Conservation (phyloP, 2,113 vertebrate species). For the Prunella himalayana region DNA sequence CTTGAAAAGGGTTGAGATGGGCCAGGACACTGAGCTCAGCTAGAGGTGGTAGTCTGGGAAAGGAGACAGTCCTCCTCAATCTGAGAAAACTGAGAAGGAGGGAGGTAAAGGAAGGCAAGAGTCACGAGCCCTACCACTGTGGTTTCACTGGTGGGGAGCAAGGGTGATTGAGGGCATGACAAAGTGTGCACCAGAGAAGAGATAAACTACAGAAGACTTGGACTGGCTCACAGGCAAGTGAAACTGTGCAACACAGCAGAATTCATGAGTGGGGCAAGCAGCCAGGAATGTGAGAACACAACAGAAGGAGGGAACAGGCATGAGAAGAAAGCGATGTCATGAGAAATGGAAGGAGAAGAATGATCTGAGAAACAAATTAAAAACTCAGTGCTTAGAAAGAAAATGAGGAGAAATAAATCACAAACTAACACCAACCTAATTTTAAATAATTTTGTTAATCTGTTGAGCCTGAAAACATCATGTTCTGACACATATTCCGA, state of each 20-base stretch:
- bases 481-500: accelerated
- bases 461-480: background rate
- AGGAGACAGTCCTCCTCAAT: background rate
- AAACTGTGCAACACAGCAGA: background rate
- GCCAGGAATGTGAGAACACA: background rate
- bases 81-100: background rate
- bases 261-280: background rate
- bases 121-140: accelerated
- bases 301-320: background rate
- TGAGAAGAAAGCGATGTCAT: background rate
- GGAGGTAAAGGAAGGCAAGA: background rate
- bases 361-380: background rate
- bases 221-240: background rate
- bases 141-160: background rate
- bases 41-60: background rate
- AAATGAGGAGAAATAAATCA: background rate
- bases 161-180: background rate
- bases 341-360: background rate
- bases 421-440: background rate
- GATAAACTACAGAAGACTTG: background rate
- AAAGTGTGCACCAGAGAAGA: background rate
- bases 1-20: background rate
- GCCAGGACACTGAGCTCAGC: background rate
- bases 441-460: background rate
- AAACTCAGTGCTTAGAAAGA: background rate